These are phyloP conservation scores for Radopholus similis DNA, from an alignment of 1,140 invertebrate genomes.

Conservation along the genomic window DNA sequence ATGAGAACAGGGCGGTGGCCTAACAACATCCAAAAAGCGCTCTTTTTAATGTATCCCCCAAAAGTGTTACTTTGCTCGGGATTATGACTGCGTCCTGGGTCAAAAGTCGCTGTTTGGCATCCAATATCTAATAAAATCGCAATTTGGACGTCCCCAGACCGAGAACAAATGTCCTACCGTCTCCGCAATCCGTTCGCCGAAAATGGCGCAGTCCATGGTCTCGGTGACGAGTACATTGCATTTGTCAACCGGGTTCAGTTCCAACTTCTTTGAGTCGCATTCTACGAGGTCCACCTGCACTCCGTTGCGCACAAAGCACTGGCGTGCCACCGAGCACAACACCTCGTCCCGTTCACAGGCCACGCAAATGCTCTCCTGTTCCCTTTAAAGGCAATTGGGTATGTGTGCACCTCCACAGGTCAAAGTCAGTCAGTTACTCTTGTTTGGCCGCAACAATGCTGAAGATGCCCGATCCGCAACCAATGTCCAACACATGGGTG, in stretches of 20 bases:
- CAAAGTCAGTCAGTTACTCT: neutral
- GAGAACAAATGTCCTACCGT: constrained; percentile 5
- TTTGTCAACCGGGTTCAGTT: neutral
- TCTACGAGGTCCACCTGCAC: neutral
- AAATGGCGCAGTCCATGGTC: constrained; percentile 28
- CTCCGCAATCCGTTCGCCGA: constrained; percentile 18
- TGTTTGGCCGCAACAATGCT: constrained; percentile 21
- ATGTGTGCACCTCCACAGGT: neutral
- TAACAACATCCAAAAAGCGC: constrained; percentile 10
- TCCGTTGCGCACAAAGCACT: constrained; percentile 17
- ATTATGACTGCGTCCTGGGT: constrained; percentile 14
- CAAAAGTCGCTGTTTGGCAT: constrained; percentile 14
- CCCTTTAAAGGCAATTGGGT: neutral
- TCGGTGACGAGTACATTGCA: constrained; percentile 25
- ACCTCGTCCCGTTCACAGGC: constrained; percentile 21
- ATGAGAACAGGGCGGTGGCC: constrained; percentile 18
- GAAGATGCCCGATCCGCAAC: constrained; percentile 25
- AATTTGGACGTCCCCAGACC: neutral
- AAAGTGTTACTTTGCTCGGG: neutral
- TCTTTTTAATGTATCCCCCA: neutral
- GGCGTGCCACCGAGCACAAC: constrained; percentile 25
- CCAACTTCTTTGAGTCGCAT: constrained; percentile 14
- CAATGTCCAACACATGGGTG: constrained; percentile 19
- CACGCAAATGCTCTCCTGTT: neutral
- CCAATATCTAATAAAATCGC: constrained; percentile 8